phyloP scores from a whole-genome alignment of 2,888 invertebrate species.

The Empis livida region DNA sequence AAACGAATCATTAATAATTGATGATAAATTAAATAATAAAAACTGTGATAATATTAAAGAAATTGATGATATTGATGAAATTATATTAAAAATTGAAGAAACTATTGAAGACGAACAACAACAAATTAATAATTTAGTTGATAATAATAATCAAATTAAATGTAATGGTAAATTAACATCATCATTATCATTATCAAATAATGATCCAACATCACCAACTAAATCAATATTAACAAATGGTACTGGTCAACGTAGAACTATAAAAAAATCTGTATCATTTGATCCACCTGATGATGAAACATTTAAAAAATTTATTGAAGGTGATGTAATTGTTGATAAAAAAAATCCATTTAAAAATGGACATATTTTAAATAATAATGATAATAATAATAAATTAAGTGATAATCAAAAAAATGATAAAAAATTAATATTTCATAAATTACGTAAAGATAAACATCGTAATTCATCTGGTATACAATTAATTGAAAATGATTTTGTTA shows the following conservation, averaged over 20 bases:
- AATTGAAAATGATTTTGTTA: slow-evolving; percentile 24
- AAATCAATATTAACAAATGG: slow-evolving; percentile 1
- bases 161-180: not conserved
- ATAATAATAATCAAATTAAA: not conserved
- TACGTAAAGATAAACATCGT: slow-evolving; percentile 10
- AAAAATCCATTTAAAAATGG: slow-evolving; percentile 31
- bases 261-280: slow-evolving; percentile 30
- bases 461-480: slow-evolving; percentile 11
- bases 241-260: slow-evolving; percentile 10
- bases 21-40: not conserved
- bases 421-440: slow-evolving; percentile 1
- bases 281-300: slow-evolving; percentile 28
- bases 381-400: not conserved
- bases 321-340: slow-evolving; percentile 34
- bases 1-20: not conserved
- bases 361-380: slow-evolving; percentile 10
- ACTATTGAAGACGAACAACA: not conserved
- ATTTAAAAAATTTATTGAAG: slow-evolving; percentile 30
- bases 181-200: not conserved
- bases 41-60: not conserved
- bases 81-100: not conserved
- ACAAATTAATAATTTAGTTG: too few relatives aligned
- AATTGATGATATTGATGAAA: not conserved
- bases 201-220: not conserved
- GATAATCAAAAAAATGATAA: not conserved